Conservation (phyloP, 37 sponge, comb jelly and placozoan species). For the Aphrocallistes beatrix region DNA sequence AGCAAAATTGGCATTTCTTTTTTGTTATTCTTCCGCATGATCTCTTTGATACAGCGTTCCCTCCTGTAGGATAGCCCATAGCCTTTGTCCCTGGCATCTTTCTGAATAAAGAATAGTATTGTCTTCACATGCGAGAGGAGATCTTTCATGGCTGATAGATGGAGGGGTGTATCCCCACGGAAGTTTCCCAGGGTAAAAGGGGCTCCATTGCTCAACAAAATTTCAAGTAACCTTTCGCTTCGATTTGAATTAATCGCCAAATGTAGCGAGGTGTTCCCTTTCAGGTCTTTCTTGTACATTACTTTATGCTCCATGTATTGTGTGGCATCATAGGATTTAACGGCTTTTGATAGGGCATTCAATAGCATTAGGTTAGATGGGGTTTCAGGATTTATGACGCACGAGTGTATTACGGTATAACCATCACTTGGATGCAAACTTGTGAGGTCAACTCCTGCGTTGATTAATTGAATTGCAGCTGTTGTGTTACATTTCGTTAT, state of each 20-base stretch:
- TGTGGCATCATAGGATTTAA: not conserved
- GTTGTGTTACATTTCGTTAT: not conserved
- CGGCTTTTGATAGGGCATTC: not conserved
- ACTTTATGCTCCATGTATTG: not conserved
- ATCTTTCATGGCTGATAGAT: not conserved
- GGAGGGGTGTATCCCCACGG: not conserved
- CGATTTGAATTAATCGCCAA: not conserved
- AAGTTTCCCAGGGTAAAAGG: not conserved
- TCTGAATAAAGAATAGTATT: not conserved
- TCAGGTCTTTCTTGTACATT: not conserved
- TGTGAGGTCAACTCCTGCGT: not conserved
- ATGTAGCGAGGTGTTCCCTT: not conserved
- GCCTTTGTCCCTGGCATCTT: not conserved
- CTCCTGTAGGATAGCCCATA: not conserved
- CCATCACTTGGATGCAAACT: not conserved
- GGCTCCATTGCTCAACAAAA: not conserved
- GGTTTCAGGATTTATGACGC: not conserved
- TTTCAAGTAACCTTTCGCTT: not conserved
- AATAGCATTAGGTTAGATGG: not conserved
- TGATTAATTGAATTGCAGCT: not conserved
- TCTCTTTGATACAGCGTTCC: not conserved
- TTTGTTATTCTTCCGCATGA: constrained; percentile 10
- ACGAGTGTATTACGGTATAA: not conserved
- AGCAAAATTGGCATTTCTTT: not conserved
- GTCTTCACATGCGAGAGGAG: not conserved